Base-by-base conservation (phyloP, 2,113 vertebrate species). In the Rhizomys pruinosus region DNA sequence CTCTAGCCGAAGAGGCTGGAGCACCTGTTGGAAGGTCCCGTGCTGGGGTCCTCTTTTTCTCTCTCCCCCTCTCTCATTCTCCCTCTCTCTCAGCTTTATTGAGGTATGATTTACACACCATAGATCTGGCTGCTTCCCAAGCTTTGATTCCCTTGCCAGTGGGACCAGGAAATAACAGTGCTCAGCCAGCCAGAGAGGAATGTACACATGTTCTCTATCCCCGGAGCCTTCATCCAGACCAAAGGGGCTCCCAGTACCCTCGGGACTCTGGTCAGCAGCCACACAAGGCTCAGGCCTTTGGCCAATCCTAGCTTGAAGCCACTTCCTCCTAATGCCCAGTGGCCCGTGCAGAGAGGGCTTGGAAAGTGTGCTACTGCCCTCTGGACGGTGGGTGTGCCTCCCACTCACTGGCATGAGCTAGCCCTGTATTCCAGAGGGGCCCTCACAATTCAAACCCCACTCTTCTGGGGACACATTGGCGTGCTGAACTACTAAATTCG, bases 191-290 rank as follows among this genome's bases (percentile, higher is more conserved):
- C 47, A 71, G n/a, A n/a, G n/a, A n/a, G n/a, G n/a, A n/a, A n/a
- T n/a, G n/a, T n/a, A n/a, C n/a, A n/a, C n/a, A n/a, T n/a, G n/a
- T n/a, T n/a, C n/a, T n/a, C n/a, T n/a, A n/a, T n/a, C n/a, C n/a
- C n/a, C n/a, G n/a, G n/a, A n/a, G n/a, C n/a, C n/a, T n/a, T n/a
- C 44, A 69, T 69, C 44, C 44, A n/a, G 29, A 55, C 32, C 64
- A 10, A 37, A 2, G 2, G 74, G 82, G 37, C 20, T 47, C 74
- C 63, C 4, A 77, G 57, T 29, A 19, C 20, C 2, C 3, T 0
- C 0, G 42, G 80, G 42, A 25, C 7, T 69, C 61, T 68, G 25
- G 64, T n/a, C 66, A 5, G 34, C 3, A 13, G 44, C 55, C 59
- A 13, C 22, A 61, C 23, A 69, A 42, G 2, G 15, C 66, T 47